Evolutionary conservation across 2,888 invertebrate species (phyloP), one percentile per base, ranked within the genome.

Genomic region (Nasonia oneida): DNA sequence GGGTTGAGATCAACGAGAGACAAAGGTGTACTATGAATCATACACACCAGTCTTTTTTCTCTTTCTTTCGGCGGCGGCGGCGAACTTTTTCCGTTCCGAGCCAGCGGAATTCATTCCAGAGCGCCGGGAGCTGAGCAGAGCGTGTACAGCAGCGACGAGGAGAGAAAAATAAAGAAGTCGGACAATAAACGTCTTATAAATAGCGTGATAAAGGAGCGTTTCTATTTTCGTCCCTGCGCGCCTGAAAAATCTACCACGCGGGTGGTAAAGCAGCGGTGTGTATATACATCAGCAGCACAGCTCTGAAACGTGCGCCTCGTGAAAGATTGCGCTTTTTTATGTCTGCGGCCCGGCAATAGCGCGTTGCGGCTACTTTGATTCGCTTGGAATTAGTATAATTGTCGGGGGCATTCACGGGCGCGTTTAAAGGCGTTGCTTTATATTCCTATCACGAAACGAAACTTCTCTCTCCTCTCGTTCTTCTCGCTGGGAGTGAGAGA

Each of bases 401-500:
- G 86, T 83, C 67, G 57, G 18, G 4, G 79, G 39, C 73, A 84
- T 84, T 84, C 74, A 79, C n/a, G 39, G 47, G 29, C 29, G 23
- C 73, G 57, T 81, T 23, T 23, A 75, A 77, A 79, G 47, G 61
- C 71, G n/a, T 50, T 37, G 80, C 75, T 85, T 85, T 82, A 67
- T 82, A 85, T 85, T 85, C 85, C 74, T 82, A 85, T 82, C 85
- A 79, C 85, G 85, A 76, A 76, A 73, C 71, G 14, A 53, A 53
- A 53, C 39, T 53, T 39, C 73, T 73, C 23, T 12, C 64, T 29
- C 64, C 29, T 64, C 33, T 12, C 33, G 6, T 15, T 6, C 57
- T 61, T 29, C n/a, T n/a, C 23, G 8, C n/a, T 61, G 57, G 57
- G n/a, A 3, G 57, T n/a, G 50, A 12, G 50, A 29, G 15, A 33